These are phyloP conservation scores for Malacosoma neustria DNA, from an alignment of 2,888 invertebrate species.

Conservation along the genomic window DNA sequence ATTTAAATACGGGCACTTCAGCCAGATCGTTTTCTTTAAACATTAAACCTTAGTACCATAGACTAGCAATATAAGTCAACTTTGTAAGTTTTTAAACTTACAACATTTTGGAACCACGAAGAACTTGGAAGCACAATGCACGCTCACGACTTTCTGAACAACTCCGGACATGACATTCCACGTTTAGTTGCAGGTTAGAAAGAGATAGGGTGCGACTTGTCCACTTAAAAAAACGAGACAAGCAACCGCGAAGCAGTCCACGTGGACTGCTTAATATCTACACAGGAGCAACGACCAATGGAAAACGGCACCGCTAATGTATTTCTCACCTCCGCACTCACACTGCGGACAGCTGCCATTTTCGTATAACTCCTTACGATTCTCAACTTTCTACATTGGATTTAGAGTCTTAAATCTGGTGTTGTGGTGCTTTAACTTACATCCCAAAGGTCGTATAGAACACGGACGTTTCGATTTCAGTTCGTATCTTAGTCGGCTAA, in stretches of 20 bases:
- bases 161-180: conserved; percentile 75
- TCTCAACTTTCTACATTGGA: conserved; percentile 40
- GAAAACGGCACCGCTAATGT: conserved; percentile 75
- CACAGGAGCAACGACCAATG: conserved; percentile 74
- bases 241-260: conserved; percentile 65
- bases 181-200: conserved; percentile 75
- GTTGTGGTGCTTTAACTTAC: conserved; percentile 34
- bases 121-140: conserved; percentile 70
- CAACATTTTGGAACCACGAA: conserved; percentile 35
- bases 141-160: conserved; percentile 76
- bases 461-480: conserved; percentile 35
- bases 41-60: conserved; percentile 26
- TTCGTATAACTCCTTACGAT: conserved; percentile 44
- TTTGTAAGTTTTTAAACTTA: conserved; percentile 25
- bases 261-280: conserved; percentile 74
- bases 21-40: conserved; percentile 15
- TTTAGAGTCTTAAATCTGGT: conserved; percentile 48
- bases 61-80: conserved; percentile 23
- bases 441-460: conserved; percentile 55
- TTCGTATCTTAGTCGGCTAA: conserved; percentile 33
- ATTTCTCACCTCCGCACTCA: conserved; percentile 76
- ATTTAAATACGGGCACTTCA: conserved; percentile 26
- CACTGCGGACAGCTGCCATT: conserved; percentile 60
- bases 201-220: conserved; percentile 63
- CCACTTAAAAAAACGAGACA: conserved; percentile 70